phyloP scores from a whole-genome alignment of 1,140 invertebrate genomes.

The Nomia melanderi region DNA sequence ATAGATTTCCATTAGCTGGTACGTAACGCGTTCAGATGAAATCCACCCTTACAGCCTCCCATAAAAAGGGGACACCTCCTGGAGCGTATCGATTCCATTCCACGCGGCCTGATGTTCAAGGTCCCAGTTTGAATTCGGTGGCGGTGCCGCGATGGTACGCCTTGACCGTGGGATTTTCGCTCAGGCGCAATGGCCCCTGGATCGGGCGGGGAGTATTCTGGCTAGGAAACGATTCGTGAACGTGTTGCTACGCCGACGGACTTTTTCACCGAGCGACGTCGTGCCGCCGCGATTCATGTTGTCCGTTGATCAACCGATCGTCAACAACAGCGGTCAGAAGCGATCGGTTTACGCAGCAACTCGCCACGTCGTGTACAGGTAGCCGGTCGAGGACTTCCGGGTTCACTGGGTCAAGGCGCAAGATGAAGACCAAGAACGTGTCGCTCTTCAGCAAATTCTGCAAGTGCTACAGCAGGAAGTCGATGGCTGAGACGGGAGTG shows the following conservation, averaged over 20 bases:
- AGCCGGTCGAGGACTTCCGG: background rate
- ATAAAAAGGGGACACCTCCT: background rate
- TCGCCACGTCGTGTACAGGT: conserved; percentile 1
- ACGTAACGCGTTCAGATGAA: too few relatives aligned
- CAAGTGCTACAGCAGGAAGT: conserved; percentile 61
- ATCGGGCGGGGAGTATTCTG: background rate
- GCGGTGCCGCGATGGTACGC: background rate
- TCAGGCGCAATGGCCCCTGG: conserved; percentile 33
- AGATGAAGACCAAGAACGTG: conserved; percentile 66
- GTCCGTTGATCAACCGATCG: background rate
- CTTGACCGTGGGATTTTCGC: conserved; percentile 24
- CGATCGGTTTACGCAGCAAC: background rate
- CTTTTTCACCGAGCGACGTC: background rate
- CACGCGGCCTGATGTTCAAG: background rate
- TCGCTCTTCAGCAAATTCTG: conserved; percentile 67
- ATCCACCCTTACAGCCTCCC: too few relatives aligned
- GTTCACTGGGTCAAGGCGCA: conserved; percentile 25
- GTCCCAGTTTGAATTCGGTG: conserved; percentile 14
- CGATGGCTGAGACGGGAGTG: background rate
- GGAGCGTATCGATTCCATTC: background rate
- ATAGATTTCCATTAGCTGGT: too few relatives aligned
- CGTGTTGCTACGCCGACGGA: background rate
- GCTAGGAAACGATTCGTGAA: background rate
- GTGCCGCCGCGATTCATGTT: background rate
- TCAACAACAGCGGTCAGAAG: background rate